Evolutionary conservation across 2,888 invertebrate species (phyloP), one percentile per base, ranked within the genome.

Genomic region (Drosophila macrospina): DNA sequence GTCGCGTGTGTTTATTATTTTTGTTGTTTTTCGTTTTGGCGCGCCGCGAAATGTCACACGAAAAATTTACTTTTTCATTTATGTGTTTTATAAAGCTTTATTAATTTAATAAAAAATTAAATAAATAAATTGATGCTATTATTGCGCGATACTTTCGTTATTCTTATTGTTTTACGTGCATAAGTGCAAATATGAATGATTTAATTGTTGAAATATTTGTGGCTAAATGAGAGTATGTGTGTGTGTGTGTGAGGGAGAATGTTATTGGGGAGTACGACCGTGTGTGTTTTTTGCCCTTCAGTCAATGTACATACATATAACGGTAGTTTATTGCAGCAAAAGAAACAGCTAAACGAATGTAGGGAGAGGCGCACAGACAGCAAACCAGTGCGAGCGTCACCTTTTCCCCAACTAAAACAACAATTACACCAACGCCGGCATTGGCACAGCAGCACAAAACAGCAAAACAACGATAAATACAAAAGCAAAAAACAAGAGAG

Each of bases 311-410:
- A 34, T 13, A 50, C 36, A 47, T 55, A 42, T 67, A 75, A 75
- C 77, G 72, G 77, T 55, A 60, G 59, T 78, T 78, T 78, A 59
- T 75, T 67, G 71, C 76, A 65, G 80, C 48, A 20, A 74, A 74
- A 78, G 54, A 48, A 69, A 64, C 57, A 74, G 36, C 50, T 50
- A 45, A 78, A 55, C 69, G 74, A 69, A 61, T 52, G 44, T 61
- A 74, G 69, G 36, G 51, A 61, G 78, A 68, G 44, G 30, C 24
- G 48, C 56, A 60, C 6, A 67, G 37, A 68, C 39, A 74, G 59
- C 39, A 47, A 74, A 73, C 51, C 24, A 74, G 47, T 44, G 74
- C 61, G 26, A 45, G 32, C 78, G 63, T 69, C 74, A 69, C 60
- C 57, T 78, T 74, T 69, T 51, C 16, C 39, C 30, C 57, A 71